These are phyloP conservation scores for Orthonyx spaldingii DNA, from an alignment of 2,113 vertebrate species.

Conservation along the genomic window DNA sequence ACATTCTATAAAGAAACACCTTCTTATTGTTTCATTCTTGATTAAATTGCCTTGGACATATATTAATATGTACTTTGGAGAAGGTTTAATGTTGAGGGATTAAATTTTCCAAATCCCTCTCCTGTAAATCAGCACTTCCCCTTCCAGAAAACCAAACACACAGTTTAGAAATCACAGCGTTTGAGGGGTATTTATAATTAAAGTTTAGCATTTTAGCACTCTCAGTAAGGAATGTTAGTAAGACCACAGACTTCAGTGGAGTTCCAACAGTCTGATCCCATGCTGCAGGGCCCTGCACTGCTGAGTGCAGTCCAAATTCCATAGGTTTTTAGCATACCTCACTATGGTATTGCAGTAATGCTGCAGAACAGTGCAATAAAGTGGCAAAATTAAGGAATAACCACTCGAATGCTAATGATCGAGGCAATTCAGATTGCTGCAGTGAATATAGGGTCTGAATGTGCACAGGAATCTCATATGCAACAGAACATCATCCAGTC, in stretches of 20 bases:
- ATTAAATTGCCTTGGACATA: neutral
- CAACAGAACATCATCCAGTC: neutral
- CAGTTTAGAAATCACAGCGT: neutral
- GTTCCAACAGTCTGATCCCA: neutral
- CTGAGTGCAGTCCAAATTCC: neutral
- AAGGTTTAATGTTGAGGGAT: neutral
- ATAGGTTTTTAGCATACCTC: neutral
- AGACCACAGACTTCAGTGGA: neutral
- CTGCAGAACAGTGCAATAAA: neutral
- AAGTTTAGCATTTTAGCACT: neutral
- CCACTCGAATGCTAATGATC: neutral
- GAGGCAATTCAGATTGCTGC: neutral
- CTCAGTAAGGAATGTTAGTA: neutral
- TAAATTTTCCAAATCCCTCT: neutral
- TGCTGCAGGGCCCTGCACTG: neutral
- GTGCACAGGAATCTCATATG: neutral
- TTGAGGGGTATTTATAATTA: neutral
- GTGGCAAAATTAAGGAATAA: neutral
- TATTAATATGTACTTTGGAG: neutral
- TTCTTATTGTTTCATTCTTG: neutral
- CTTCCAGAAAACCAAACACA: neutral
- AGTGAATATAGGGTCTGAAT: neutral
- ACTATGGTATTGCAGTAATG: neutral
- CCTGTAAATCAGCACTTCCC: neutral
- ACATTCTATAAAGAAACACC: neutral